Evolutionary conservation across 2,797 vertebrate species (phyloP).

Genomic region (Leptoclinus maculatus): DNA sequence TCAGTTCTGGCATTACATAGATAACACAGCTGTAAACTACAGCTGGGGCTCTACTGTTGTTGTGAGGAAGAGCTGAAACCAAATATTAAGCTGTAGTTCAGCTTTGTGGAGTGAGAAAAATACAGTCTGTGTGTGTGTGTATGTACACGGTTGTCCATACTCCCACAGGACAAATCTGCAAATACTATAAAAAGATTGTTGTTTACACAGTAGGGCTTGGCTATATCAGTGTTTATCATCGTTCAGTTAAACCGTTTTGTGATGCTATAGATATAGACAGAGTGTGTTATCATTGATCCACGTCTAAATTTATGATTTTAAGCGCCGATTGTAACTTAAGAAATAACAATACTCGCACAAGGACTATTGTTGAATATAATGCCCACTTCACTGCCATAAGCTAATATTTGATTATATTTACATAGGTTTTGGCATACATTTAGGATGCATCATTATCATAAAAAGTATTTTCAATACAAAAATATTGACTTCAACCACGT

Average conservation of each 20-base stretch:
- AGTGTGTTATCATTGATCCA: neutral
- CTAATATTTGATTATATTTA: neutral
- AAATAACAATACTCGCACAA: neutral
- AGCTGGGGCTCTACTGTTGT: slow-evolving; percentile 15
- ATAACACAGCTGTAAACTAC: slow-evolving; percentile 39
- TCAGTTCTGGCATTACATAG: slow-evolving; percentile 33
- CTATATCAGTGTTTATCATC: neutral
- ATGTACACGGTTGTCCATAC: neutral
- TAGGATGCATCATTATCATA: neutral
- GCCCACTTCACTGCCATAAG: neutral
- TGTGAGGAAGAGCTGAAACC: neutral
- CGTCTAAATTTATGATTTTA: neutral
- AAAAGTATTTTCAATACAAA: neutral
- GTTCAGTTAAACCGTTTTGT: neutral
- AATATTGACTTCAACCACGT: neutral
- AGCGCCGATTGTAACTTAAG: neutral
- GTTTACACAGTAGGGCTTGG: neutral
- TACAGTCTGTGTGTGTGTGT: neutral
- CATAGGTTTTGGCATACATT: neutral
- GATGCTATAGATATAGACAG: neutral
- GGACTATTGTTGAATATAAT: neutral
- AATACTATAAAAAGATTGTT: neutral
- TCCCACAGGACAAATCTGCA: neutral
- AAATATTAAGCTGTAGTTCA: neutral
- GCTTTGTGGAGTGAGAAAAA: slow-evolving; percentile 13